Base-by-base conservation (phyloP, 2,113 vertebrate species). In the Gobius niger region DNA sequence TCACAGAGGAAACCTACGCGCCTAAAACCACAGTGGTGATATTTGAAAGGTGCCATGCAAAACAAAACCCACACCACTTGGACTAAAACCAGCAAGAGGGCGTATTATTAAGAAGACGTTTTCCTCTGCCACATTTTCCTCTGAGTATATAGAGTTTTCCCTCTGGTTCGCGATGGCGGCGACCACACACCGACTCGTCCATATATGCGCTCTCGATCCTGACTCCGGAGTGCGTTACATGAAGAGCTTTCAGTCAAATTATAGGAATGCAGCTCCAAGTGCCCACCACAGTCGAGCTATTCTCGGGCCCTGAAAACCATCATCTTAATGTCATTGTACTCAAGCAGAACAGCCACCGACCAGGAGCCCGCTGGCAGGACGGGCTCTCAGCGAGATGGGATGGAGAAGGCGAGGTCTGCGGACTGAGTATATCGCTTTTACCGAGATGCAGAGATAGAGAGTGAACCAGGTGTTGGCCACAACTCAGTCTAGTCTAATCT, bases 281-380 rank as follows among this genome's bases (percentile, higher is more conserved):
- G 87, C 82, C 85, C 82, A 90, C 90, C 91, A 87, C 90, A 90
- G 78, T 53, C 67, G 44, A 75, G 85, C 82, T 91, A 88, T 91
- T 91, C 89, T 87, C 86, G 87, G 85, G 61, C 71, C 47, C 74
- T 40, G 47, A 84, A 60, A 88, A 90, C 83, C 86, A 84, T 81
- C 76, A 71, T 80, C 87, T 81, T 85, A 87, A 87, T 88, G 85
- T 85, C 85, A 86, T 73, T 83, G 78, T 88, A 77, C 80, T 84
- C 84, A 78, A 83, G 69, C 84, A 71, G 72, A 72, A 81, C 80
- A 78, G 70, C 77, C 68, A 78, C 69, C 51, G 77, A 75, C 75
- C 84, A 76, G 73, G 51, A 79, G 65, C 44, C 1, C n/a, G 49
- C 40, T 63, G 46, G 60, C 70, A 53, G 24, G 10, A 61, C 77